Conservation (phyloP, 2,888 invertebrate species). For the Sminthurides aquaticus region DNA sequence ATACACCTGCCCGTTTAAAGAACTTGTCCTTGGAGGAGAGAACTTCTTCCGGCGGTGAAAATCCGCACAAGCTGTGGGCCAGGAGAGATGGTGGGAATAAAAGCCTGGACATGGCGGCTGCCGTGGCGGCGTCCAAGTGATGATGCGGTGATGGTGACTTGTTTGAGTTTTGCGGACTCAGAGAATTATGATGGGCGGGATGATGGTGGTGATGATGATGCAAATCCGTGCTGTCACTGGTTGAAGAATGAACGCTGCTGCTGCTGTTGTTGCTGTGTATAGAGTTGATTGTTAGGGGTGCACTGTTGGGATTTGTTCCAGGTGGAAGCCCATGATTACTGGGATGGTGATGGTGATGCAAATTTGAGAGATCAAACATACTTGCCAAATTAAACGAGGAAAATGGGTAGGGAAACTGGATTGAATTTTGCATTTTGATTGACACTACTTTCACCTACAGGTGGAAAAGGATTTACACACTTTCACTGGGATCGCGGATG, state of each 20-base stretch:
- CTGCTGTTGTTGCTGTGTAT: slow-evolving; percentile 7
- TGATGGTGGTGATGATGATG: neutral
- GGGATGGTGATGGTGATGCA: neutral
- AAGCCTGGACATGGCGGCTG: slow-evolving; percentile 21
- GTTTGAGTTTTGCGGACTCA: neutral
- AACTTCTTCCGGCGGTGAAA: slow-evolving; percentile 8
- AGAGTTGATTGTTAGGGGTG: neutral
- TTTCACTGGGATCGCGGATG: no score
- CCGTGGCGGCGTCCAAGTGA: slow-evolving; percentile 8
- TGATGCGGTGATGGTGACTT: slow-evolving; percentile 4
- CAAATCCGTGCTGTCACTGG: neutral
- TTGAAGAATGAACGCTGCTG: neutral
- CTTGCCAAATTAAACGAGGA: slow-evolving; percentile 20
- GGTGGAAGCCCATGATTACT: neutral
- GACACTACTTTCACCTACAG: neutral
- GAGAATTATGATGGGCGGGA: slow-evolving; percentile 9
- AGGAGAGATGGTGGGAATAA: slow-evolving; percentile 20
- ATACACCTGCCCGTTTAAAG: slow-evolving; percentile 21
- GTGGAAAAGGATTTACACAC: neutral
- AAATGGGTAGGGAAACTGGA: slow-evolving; percentile 23
- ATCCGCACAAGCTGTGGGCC: slow-evolving; percentile 15
- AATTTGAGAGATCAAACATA: slow-evolving; percentile 19
- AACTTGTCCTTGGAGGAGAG: slow-evolving; percentile 12
- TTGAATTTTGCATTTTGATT: slow-evolving; percentile 24
- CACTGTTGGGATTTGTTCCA: neutral